Base-by-base conservation (phyloP, 2,797 vertebrate genomes). In the Leucoraja ocellata region DNA sequence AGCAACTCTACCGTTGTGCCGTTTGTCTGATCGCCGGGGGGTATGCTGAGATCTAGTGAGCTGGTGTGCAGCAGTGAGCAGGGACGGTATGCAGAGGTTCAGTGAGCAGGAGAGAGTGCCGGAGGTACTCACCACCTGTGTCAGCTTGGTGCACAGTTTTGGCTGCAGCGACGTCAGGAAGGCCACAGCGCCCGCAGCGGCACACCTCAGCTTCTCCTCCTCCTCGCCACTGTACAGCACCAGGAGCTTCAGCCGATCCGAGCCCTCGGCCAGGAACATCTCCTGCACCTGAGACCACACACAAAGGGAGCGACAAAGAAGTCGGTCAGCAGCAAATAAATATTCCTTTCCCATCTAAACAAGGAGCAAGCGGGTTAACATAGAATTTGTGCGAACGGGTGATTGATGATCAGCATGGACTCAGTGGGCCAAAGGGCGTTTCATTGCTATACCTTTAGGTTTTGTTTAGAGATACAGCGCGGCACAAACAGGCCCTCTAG, bases 141-240 rank as follows among this genome's bases (percentile, higher is more conserved):
- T 97, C 93, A 99, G 97, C 80, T 97, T 97, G 83, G 94, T 93
- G 79, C 99, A 99, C 81, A 99, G 95, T 1, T 97, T 94, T 0
- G 98, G 97, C 94, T 98, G 96, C 94, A 98, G 94, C 0, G 97
- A 96, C 0, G 98, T 98, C 94, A 99, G 96, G 97, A 99, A 97
- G 74, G 98, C 99, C 94, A 99, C 95, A 0, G 98, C 98, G 61
- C 99, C 99, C 0, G 98, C 97, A 0, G 98, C 98, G 0, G 98
- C 99, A 94, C 96, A 97, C 63, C 97, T 96, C 46, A 99, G 96
- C 94, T 98, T 97, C 94, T 98, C 98, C 0, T 99, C 98, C 0
- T 99, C 98, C 94, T 99, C 99, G 0, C 99, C 99, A 0, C 98
- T 97, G 96, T 99, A 99, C 93, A 99, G 96, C 78, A 99, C 98